Percentiles rank a stretch among this genome's conserved stretches.
Conservation (phyloP, 2,113 vertebrate genomes). For the Podarcis cretensis region DNA sequence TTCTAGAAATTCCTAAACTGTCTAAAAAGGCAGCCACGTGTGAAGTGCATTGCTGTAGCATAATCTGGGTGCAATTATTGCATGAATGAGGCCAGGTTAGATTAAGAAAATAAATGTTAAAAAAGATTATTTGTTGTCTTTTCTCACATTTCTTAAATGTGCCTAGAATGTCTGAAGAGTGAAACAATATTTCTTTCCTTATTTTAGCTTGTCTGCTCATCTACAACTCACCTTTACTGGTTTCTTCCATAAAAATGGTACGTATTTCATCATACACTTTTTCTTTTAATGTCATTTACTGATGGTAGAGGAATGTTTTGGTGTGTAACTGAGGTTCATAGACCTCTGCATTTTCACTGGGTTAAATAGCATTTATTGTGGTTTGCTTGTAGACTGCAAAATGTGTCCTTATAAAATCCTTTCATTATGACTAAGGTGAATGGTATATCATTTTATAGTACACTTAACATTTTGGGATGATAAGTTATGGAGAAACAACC, state of each 20-base stretch:
- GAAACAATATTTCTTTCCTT: conserved; percentile 22
- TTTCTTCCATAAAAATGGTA: conserved; percentile 99
- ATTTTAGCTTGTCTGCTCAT: conserved; percentile 91
- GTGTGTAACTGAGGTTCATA: not conserved
- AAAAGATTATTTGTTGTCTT: too few relatives aligned
- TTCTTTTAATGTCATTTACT: not conserved
- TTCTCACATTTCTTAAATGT: not conserved
- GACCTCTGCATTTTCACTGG: not conserved
- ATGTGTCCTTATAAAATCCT: not conserved
- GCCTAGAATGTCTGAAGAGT: not conserved
- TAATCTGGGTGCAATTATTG: not conserved
- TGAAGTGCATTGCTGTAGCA: not conserved
- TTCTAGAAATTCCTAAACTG: not conserved
- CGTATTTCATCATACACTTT: conserved; percentile 51
- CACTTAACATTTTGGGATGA: not conserved
- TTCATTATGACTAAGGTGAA: not conserved
- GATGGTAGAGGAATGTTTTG: not conserved
- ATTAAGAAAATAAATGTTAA: not conserved
- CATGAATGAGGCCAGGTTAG: not conserved
- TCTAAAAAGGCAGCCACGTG: not conserved
- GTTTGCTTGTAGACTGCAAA: not conserved
- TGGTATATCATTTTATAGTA: not conserved
- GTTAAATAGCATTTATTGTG: not conserved
- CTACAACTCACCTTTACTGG: conserved; percentile 98
- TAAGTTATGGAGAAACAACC: too few relatives aligned